These are phyloP conservation scores for Reticulitermes lucifugus DNA, from an alignment of 2,888 invertebrate genomes.

Conservation along the genomic window DNA sequence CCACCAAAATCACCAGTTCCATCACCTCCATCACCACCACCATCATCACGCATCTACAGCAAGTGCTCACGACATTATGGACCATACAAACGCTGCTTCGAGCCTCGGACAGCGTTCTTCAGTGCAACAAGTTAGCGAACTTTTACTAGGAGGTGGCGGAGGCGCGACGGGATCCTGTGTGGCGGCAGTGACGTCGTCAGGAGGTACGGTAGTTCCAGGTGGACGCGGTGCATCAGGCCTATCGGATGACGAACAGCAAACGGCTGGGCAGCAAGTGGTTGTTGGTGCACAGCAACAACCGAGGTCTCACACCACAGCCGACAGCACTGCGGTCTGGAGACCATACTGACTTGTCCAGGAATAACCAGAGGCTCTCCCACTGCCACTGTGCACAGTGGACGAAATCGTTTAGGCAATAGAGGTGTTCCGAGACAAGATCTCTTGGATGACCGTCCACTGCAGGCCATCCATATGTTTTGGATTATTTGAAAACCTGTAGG, in stretches of 20 bases:
- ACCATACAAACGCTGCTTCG: conserved; percentile 45
- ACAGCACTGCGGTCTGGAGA: conserved; percentile 52
- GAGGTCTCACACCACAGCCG: conserved; percentile 48
- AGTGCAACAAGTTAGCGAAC: conserved; percentile 47
- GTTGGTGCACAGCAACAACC: conserved; percentile 44
- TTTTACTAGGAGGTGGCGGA: conserved; percentile 47
- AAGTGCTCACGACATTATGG: conserved; percentile 50
- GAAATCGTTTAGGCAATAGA: neutral
- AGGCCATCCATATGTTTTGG: neutral
- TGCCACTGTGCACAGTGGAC: neutral
- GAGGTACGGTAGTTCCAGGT: conserved; percentile 41
- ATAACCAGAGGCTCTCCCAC: neutral
- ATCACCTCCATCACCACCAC: conserved; percentile 51
- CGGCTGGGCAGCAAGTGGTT: conserved; percentile 42
- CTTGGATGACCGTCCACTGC: no score
- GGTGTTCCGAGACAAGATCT: neutral
- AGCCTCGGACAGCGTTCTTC: conserved; percentile 36
- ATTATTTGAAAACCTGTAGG: neutral
- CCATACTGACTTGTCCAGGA: conserved; percentile 47
- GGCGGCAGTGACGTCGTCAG: conserved; percentile 45
- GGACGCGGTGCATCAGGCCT: conserved; percentile 40
- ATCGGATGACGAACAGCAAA: conserved; percentile 51
- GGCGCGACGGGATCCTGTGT: conserved; percentile 42
- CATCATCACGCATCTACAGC: conserved; percentile 47
- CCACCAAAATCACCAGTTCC: conserved; percentile 54